Conservation (phyloP, 2,888 invertebrate species). For the Mantis religiosa region DNA sequence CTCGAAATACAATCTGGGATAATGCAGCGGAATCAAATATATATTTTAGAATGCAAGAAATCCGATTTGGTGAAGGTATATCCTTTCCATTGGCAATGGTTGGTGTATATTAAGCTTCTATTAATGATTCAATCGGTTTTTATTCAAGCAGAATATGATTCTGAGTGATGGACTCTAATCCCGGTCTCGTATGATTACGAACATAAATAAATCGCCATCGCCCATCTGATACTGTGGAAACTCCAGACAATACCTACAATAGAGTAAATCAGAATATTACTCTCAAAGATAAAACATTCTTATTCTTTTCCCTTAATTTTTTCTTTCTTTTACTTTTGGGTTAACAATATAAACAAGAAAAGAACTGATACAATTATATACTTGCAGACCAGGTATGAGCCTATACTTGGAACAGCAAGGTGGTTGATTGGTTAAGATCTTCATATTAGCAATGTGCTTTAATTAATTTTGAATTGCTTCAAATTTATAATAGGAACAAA, state of each 20-base stretch:
- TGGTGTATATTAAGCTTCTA: background rate
- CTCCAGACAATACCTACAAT: background rate
- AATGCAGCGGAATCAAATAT: background rate
- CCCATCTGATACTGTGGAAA: background rate
- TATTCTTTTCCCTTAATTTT: no score
- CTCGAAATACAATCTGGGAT: background rate
- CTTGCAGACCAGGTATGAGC: no score
- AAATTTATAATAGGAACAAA: no score
- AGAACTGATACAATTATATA: no score
- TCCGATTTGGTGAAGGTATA: background rate
- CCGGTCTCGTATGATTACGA: background rate
- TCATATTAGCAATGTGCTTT: no score
- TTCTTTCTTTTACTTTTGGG: no score
- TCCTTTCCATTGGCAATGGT: background rate
- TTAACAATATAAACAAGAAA: no score
- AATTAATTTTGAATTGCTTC: no score
- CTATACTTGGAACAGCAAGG: no score
- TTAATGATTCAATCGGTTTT: background rate
- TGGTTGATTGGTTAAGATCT: no score
- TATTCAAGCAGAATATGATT: background rate
- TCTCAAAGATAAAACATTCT: no score
- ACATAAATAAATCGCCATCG: background rate
- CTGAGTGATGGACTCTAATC: background rate
- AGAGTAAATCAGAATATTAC: background rate
- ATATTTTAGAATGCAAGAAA: background rate